phyloP scores from a whole-genome alignment of 2,113 vertebrate genomes.

The Sitta europaea region DNA sequence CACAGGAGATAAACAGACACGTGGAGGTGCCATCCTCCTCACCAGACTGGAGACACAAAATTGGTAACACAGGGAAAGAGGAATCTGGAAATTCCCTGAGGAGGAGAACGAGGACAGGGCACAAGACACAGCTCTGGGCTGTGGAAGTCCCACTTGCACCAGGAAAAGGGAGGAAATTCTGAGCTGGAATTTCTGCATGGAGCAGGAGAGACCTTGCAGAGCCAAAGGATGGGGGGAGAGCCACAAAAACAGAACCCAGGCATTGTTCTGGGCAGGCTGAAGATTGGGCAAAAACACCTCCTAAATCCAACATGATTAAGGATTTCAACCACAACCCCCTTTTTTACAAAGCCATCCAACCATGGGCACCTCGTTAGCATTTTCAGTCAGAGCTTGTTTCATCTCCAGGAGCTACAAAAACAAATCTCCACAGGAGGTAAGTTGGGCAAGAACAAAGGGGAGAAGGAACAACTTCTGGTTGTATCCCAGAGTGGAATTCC shows the following conservation, averaged over 20 bases:
- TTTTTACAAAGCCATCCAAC: background rate
- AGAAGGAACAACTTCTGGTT: background rate
- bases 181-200: background rate
- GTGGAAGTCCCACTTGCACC: background rate
- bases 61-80: accelerated
- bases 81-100: background rate
- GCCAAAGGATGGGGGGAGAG: background rate
- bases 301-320: background rate
- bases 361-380: background rate
- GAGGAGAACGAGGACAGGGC: background rate
- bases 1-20: background rate
- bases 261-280: background rate
- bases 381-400: background rate
- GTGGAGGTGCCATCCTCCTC: background rate
- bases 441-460: background rate
- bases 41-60: no score
- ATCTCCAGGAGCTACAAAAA: background rate
- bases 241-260: background rate
- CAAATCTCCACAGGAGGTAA: accelerated
- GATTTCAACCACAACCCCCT: background rate
- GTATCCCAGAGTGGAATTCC: background rate
- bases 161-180: background rate
- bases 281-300: background rate
- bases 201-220: background rate
- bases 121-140: background rate